A percentile compares a stretch with the other conserved stretches of the same genome.
Evolutionary conservation across 2,113 vertebrate genomes (phyloP).

Genomic region (Corythornis cristatus): DNA sequence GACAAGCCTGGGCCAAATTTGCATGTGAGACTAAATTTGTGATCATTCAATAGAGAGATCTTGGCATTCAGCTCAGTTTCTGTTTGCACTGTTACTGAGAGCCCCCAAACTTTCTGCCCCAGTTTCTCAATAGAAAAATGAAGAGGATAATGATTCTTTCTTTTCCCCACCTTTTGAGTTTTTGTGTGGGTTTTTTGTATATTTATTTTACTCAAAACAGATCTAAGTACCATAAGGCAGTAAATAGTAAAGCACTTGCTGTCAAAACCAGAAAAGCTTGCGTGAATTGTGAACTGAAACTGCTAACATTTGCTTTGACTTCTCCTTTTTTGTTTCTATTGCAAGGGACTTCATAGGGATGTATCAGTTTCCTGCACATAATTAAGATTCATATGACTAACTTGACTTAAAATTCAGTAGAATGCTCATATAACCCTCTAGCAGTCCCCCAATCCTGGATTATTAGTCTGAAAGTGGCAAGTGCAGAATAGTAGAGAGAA

Average conservation of each 20-base stretch:
- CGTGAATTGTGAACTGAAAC: background rate
- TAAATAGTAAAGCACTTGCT: background rate
- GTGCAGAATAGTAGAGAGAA: conserved; percentile 35
- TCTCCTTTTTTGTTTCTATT: conserved; percentile 29
- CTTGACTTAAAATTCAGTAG: conserved; percentile 56
- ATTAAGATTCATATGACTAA: conserved; percentile 61
- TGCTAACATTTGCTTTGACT: conserved; percentile 13
- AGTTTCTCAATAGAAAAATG: background rate
- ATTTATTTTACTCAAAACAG: background rate
- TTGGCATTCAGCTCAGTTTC: background rate
- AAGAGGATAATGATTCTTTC: background rate
- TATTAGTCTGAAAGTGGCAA: conserved; percentile 54
- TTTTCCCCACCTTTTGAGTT: background rate
- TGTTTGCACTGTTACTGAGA: background rate
- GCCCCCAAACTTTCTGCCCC: background rate
- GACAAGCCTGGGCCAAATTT: background rate
- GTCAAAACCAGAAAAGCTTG: background rate
- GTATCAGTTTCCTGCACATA: conserved; percentile 16
- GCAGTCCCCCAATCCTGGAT: background rate
- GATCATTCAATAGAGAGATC: background rate
- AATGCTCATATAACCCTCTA: conserved; percentile 49
- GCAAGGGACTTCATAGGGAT: conserved; percentile 9
- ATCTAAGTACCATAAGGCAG: background rate
- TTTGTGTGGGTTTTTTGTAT: background rate
- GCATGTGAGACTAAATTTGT: background rate